These are phyloP conservation scores for Capromys pilorides DNA, from an alignment of 2,797 vertebrate species.

Conservation along the genomic window DNA sequence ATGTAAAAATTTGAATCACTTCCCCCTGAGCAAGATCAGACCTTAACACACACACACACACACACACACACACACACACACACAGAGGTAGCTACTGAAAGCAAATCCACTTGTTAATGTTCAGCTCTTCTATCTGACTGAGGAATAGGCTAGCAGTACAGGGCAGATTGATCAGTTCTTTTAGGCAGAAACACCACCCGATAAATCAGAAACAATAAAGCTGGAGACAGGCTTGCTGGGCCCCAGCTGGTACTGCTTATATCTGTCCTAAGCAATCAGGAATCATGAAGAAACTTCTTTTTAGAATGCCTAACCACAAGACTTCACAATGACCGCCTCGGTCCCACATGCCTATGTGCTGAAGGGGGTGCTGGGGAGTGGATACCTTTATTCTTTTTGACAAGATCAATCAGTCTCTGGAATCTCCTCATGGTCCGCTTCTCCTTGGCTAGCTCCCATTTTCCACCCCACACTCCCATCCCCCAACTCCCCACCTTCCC, in stretches of 20 bases:
- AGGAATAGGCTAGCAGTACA: constrained; percentile 82
- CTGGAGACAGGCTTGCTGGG: constrained; percentile 85
- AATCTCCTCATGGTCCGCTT: constrained; percentile 65
- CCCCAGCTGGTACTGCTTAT: constrained; percentile 86
- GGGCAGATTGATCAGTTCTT: constrained; percentile 80
- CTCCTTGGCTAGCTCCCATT: constrained; percentile 33
- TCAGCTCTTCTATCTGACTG: constrained; percentile 85
- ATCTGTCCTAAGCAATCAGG: constrained; percentile 86
- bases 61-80: not conserved
- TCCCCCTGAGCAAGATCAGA: constrained; percentile 72
- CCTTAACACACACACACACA: constrained; percentile 44
- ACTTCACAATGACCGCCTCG: constrained; percentile 80
- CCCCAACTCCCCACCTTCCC: no score
- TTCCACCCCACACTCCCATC: not conserved
- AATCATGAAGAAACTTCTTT: constrained; percentile 83
- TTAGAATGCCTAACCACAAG: constrained; percentile 79
- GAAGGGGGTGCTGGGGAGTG: constrained; percentile 62
- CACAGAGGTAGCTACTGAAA: constrained; percentile 57
- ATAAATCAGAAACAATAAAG: constrained; percentile 87
- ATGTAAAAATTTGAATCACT: constrained; percentile 57
- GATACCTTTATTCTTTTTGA: constrained; percentile 82
- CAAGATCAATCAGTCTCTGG: constrained; percentile 80
- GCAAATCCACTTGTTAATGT: constrained; percentile 84
- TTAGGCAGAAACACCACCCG: constrained; percentile 80
- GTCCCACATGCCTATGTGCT: constrained; percentile 75